phyloP scores from a whole-genome alignment of 2,113 vertebrate species.

The Phainopepla nitens region DNA sequence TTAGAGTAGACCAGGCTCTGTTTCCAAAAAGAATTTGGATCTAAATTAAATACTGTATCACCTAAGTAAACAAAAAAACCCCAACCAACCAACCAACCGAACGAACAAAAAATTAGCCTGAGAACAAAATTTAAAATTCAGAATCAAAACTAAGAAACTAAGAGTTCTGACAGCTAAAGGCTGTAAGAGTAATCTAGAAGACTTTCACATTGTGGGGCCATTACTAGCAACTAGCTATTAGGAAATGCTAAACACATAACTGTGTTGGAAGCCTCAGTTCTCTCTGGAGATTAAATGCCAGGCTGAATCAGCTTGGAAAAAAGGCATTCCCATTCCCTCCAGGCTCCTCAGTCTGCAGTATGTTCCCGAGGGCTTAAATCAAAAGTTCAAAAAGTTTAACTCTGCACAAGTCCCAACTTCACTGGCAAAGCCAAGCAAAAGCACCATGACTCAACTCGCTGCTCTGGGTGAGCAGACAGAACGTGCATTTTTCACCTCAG shows the following conservation, averaged over 20 bases:
- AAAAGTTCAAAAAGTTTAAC: conserved; percentile 4
- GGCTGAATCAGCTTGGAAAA: conserved; percentile 25
- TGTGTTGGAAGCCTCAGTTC: neutral
- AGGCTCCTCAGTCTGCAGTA: neutral
- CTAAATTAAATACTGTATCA: accelerated
- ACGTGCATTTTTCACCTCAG: neutral
- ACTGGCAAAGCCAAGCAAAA: neutral
- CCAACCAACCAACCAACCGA: too few species aligned
- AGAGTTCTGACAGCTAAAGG: neutral
- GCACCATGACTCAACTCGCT: neutral
- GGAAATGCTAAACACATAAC: conserved; percentile 38
- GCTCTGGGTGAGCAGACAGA: neutral
- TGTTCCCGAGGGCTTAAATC: neutral
- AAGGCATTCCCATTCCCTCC: neutral
- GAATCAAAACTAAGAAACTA: neutral
- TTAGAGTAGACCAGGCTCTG: neutral
- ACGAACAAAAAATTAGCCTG: neutral
- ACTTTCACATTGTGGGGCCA: neutral
- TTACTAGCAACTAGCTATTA: neutral
- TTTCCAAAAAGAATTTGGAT: neutral
- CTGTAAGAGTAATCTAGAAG: neutral
- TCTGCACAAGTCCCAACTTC: neutral
- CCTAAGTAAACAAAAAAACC: neutral
- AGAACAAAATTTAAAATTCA: neutral
- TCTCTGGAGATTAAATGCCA: conserved; percentile 54